Evolutionary conservation across 2,113 vertebrate genomes (phyloP), one percentile per base, ranked within the genome.

Genomic region (Dunckerocampus dactyliophorus): DNA sequence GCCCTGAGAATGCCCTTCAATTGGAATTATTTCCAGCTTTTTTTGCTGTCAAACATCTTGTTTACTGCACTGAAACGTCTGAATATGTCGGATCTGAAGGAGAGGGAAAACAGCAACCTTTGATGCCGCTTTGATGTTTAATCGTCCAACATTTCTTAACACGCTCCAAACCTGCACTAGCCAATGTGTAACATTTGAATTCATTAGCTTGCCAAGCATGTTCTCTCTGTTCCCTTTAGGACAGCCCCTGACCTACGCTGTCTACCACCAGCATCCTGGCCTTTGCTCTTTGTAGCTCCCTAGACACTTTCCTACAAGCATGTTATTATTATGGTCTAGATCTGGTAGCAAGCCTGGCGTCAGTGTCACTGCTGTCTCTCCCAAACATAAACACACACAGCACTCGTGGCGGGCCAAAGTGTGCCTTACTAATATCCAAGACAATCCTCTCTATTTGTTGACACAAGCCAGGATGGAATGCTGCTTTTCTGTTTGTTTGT

Each of bases 281-380:
- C 65, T 75, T 71, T 82, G 72, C 54, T 67, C 80, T 74, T 37
- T 69, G 63, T 39, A 21, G 65, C 63, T 79, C 79, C 76, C 76
- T 42, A 16, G 75, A 60, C 51, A 46, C 63, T 73, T 43, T 71
- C 47, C 63, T 61, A 45, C 43, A 67, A 64, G n/a, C 53, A 63
- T 81, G 74, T 71, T 76, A 47, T 77, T 75, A 64, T 83, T 68
- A 71, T 69, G 51, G 56, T 62, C 46, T 37, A 50, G 74, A 57
- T 65, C 21, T 72, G 55, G 22, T 55, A 24, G 47, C 55, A 49
- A 62, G 54, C 49, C 69, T 43, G 69, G 61, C 63, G 62, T 69
- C 49, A 51, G 43, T 21, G 48, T 57, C 24, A 43, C 50, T 59
- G 15, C 61, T 53, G 61, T 54, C 58, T 58, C 34, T 53, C 3